These are phyloP conservation scores for Tragelaphus strepsiceros DNA, from an alignment of 2,113 vertebrate genomes.

Conservation along the genomic window DNA sequence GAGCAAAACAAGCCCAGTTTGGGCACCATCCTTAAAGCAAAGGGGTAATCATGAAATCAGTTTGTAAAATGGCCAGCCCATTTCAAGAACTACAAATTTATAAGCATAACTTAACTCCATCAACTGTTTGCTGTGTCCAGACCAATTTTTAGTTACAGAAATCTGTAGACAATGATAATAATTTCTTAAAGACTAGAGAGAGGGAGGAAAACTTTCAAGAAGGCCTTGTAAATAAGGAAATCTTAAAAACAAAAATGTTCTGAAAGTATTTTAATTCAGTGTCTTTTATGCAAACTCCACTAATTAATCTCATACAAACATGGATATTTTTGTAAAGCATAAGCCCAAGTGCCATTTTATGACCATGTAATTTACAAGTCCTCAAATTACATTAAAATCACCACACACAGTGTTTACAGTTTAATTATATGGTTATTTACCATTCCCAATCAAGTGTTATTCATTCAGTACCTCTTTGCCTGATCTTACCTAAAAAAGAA, in stretches of 20 bases:
- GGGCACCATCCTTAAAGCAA: not conserved
- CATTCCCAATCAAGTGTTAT: slow-evolving; percentile 77
- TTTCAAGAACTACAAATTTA: slow-evolving; percentile 8
- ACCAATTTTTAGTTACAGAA: slow-evolving; percentile 37
- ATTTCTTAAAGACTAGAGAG: slow-evolving; percentile 15
- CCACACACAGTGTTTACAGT: slow-evolving; percentile 75
- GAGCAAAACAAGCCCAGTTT: not conserved
- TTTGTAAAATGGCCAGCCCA: not conserved
- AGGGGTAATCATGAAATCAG: not conserved
- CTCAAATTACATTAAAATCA: slow-evolving; percentile 80
- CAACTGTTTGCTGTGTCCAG: not conserved
- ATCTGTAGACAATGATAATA: not conserved
- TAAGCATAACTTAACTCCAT: not conserved
- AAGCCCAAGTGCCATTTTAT: slow-evolving; percentile 68
- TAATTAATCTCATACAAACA: slow-evolving; percentile 79
- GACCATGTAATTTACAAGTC: slow-evolving; percentile 78
- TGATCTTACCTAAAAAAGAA: slow-evolving; percentile 76
- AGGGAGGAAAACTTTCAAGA: not conserved
- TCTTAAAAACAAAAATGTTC: slow-evolving; percentile 37
- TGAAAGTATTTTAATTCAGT: slow-evolving; percentile 49
- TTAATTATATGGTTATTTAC: slow-evolving; percentile 76
- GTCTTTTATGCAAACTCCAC: slow-evolving; percentile 70
- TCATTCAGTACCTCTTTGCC: slow-evolving; percentile 78
- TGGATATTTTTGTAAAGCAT: slow-evolving; percentile 79
- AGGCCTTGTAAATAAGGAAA: slow-evolving; percentile 43